Percentiles rank a stretch among this genome's conserved stretches.
These are phyloP conservation scores for Callopanchax toddi DNA, from an alignment of 2,113 vertebrate genomes.

Conservation along the genomic window DNA sequence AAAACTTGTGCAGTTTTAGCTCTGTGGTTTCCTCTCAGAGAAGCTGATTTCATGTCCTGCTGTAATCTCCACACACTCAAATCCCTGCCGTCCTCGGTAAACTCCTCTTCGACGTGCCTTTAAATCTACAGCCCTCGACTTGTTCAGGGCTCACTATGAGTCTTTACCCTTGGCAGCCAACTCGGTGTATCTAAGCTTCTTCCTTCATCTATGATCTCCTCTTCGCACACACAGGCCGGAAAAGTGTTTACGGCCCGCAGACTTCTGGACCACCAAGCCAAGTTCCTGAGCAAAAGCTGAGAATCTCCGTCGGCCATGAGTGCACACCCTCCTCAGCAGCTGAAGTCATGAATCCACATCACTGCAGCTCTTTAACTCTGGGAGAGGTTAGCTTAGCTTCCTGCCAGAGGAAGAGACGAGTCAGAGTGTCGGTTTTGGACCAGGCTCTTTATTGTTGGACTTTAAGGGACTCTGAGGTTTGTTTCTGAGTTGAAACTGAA, in stretches of 20 bases:
- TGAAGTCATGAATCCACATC: conserved; percentile 19
- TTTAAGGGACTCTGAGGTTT: no score
- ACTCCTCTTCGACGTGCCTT: conserved; percentile 11
- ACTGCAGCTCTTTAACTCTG: conserved; percentile 3
- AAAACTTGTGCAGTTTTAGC: no score
- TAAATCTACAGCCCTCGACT: conserved; percentile 16
- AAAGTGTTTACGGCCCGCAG: conserved; percentile 8
- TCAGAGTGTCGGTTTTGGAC: not conserved
- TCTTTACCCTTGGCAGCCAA: conserved; percentile 4
- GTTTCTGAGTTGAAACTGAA: no score
- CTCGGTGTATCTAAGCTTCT: conserved; percentile 26
- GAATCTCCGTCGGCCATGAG: conserved; percentile 23
- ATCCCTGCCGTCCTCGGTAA: conserved; percentile 9
- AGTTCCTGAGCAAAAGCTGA: not conserved
- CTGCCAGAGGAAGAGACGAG: conserved; percentile 11
- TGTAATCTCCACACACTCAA: conserved; percentile 19
- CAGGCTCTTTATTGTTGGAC: no score
- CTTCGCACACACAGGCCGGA: conserved; percentile 1
- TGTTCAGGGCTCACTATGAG: conserved; percentile 7
- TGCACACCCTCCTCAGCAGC: conserved; percentile 1
- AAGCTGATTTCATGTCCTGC: conserved; percentile 8
- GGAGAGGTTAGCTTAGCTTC: not conserved
- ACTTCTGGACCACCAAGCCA: conserved; percentile 17
- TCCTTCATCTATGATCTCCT: conserved; percentile 33
- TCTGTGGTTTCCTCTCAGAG: no score